These are phyloP conservation scores for Varroa destructor DNA, from an alignment of 1,140 invertebrate species.

Conservation along the genomic window DNA sequence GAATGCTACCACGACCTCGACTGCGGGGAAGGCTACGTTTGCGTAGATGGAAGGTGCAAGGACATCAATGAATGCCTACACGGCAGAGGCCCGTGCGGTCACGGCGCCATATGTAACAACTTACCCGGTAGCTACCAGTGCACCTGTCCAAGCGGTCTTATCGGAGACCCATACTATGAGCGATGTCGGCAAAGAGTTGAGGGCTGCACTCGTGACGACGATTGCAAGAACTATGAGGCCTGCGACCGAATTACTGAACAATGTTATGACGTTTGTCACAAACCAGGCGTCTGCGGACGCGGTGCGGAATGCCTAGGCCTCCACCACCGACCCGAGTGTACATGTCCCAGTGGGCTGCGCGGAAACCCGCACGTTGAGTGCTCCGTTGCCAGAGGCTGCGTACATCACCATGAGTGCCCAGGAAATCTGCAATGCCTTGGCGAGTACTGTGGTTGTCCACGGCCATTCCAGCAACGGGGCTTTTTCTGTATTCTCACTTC, in stretches of 20 bases:
- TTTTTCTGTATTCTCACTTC: constrained; percentile 37
- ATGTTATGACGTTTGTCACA: constrained; percentile 50
- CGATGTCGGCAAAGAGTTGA: constrained; percentile 39
- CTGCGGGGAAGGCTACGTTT: constrained; percentile 41
- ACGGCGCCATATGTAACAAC: constrained; percentile 68
- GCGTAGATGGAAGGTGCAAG: constrained; percentile 39
- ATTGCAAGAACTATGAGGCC: constrained; percentile 68
- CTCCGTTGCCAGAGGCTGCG: constrained; percentile 57
- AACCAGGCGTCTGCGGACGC: constrained; percentile 52
- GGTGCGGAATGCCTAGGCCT: constrained; percentile 58
- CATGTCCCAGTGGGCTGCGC: constrained; percentile 57
- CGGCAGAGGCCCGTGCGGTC: constrained; percentile 50
- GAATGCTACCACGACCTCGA: constrained; percentile 39
- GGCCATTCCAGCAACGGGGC: constrained; percentile 35
- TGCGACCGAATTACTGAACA: constrained; percentile 69
- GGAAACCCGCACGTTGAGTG: constrained; percentile 73
- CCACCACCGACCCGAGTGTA: constrained; percentile 61
- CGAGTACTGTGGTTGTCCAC: constrained; percentile 36
- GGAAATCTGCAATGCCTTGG: constrained; percentile 37
- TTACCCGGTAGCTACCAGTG: constrained; percentile 69
- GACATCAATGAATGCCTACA: constrained; percentile 37
- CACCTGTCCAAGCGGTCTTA: constrained; percentile 54
- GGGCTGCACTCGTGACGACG: constrained; percentile 72
- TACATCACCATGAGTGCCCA: constrained; percentile 37
- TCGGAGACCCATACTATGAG: constrained; percentile 51